Evolutionary conservation across 2,113 vertebrate species (phyloP).

Genomic region (Pelecanoides urinatrix): DNA sequence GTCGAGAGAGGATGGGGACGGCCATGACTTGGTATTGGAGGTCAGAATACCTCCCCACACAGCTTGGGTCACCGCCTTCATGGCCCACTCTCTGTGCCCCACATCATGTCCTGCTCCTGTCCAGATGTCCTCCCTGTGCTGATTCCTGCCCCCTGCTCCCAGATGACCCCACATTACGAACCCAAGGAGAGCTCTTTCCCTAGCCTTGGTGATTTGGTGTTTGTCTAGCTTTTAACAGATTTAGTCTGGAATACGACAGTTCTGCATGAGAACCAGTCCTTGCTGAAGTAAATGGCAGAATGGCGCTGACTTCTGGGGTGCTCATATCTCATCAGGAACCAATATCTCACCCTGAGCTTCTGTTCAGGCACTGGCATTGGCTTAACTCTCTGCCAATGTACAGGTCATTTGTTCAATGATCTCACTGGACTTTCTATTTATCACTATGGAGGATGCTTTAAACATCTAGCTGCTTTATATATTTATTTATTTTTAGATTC

Average conservation of each 20-base stretch:
- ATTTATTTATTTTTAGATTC: background rate
- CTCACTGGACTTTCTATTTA: background rate
- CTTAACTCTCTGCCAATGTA: background rate
- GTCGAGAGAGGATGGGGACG: background rate
- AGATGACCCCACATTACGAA: background rate
- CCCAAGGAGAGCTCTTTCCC: background rate
- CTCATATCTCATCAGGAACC: background rate
- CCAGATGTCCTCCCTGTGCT: background rate
- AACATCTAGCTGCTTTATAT: background rate
- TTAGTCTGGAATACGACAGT: background rate
- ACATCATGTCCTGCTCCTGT: background rate
- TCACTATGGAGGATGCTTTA: background rate
- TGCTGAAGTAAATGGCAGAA: background rate
- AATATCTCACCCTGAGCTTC: background rate
- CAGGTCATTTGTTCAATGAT: background rate
- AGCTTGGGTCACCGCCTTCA: background rate
- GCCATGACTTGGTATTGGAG: rapidly evolving
- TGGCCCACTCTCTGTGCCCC: rapidly evolving
- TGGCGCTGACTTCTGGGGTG: background rate
- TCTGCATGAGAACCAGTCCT: background rate
- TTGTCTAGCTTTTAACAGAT: background rate
- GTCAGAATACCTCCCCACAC: background rate
- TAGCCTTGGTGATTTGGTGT: background rate
- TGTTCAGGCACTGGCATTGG: background rate
- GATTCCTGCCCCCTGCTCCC: background rate